Evolutionary conservation across 2,797 vertebrate genomes (phyloP).

Genomic region (Danio albolineatus): DNA sequence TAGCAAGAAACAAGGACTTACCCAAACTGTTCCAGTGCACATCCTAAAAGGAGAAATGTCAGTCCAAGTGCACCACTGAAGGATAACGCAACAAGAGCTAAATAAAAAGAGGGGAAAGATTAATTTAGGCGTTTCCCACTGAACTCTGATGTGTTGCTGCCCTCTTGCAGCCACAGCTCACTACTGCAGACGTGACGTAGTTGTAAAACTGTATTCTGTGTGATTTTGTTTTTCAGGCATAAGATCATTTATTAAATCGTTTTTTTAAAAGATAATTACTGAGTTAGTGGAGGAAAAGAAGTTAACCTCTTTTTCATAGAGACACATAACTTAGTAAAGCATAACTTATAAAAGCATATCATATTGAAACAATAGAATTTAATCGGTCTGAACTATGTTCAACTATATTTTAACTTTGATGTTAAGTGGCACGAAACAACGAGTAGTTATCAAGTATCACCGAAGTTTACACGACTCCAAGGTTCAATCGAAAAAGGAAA

Average conservation of each 20-base stretch:
- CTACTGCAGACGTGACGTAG: neutral
- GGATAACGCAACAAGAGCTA: conserved; percentile 92
- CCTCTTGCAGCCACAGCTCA: neutral
- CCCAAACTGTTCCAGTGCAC: conserved; percentile 90
- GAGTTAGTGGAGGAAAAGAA: neutral
- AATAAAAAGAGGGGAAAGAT: conserved; percentile 44
- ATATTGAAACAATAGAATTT: too few species aligned
- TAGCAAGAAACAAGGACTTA: conserved; percentile 67
- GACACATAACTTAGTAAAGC: too few species aligned
- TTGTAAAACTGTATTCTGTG: neutral
- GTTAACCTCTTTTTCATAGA: too few species aligned
- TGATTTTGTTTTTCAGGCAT: too few species aligned
- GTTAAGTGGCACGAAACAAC: neutral
- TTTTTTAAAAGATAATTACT: neutral
- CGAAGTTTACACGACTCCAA: neutral
- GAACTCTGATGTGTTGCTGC: neutral
- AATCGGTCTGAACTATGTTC: neutral
- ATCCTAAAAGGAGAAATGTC: conserved; percentile 93
- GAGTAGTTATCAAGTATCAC: neutral
- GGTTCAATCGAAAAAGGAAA: neutral
- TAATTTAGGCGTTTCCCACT: neutral
- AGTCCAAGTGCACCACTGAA: conserved; percentile 95
- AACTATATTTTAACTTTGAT: too few species aligned
- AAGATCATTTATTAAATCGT: neutral
- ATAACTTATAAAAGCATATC: too few species aligned